Base-by-base conservation (phyloP, 2,888 invertebrate species). In the Laothoe populi region DNA sequence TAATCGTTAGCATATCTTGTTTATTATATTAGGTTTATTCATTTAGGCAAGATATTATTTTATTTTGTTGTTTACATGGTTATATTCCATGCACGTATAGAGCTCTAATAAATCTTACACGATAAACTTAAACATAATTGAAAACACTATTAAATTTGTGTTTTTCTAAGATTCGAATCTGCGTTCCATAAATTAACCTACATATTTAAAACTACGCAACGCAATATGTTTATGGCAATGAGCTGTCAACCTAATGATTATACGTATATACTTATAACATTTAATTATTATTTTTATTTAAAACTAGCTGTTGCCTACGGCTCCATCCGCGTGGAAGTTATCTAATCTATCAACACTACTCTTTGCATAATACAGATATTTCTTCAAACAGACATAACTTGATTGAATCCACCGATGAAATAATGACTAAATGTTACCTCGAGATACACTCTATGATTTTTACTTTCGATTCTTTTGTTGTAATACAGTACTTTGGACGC, bases 211-310 rank as follows among this genome's bases (percentile, higher is more conserved):
- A 19, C 53, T 35, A 53, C 11, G 35, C 4, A 10, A 35, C 19
- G 19, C 19, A 19, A 35, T 35, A 53, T 35, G 35, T 31, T 45
- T 35, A 53, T 19, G 26, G 31, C 53, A 53, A 53, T 53, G 53
- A 53, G 53, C 53, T 53, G 53, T 53, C 53, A 53, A 53, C 19
- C 0, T 16, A 53, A 53, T 53, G 11, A 53, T 24, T 26, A 49
- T 31, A 16, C 16, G 16, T 16, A 49, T 10, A n/a, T n/a, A n/a
- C n/a, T n/a, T n/a, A n/a, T n/a, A n/a, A n/a, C n/a, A n/a, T n/a
- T n/a, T n/a, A 0, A 49, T 49, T 46, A 1, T 13, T 21, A 46
- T 24, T 46, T 46, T 46, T 46, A 23, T 24, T 23, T 31, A n/a
- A n/a, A n/a, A n/a, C n/a, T n/a, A n/a, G n/a, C n/a, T n/a, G n/a